Percentiles rank a stretch among this genome's conserved stretches.
Conservation (phyloP, 2,888 invertebrate genomes). For the Axea sp. region DNA sequence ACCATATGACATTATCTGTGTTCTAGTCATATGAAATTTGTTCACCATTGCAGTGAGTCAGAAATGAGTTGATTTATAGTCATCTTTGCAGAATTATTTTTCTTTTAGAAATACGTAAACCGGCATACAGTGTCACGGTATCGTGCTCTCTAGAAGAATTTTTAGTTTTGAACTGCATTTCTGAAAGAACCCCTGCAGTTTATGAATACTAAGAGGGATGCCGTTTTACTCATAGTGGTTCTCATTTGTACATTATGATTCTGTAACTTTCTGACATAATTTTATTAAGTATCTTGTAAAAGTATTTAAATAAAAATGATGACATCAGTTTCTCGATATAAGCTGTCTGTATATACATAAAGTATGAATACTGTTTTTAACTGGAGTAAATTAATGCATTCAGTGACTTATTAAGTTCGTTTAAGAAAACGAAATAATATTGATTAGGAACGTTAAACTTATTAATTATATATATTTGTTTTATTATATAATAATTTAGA, state of each 20-base stretch:
- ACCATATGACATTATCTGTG: not conserved
- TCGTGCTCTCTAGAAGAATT: constrained; percentile 49
- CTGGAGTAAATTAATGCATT: too few species aligned
- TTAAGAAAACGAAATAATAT: too few species aligned
- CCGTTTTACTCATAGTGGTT: constrained; percentile 48
- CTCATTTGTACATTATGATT: constrained; percentile 34
- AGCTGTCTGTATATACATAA: too few species aligned
- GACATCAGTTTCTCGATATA: too few species aligned
- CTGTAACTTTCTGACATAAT: not conserved
- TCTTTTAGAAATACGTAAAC: constrained; percentile 30
- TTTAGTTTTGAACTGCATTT: constrained; percentile 56
- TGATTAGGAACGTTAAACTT: too few species aligned
- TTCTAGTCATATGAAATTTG: constrained; percentile 12
- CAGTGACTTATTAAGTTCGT: too few species aligned
- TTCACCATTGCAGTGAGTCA: constrained; percentile 26
- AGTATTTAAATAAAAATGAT: too few species aligned
- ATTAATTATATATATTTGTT: too few species aligned
- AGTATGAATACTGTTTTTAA: too few species aligned
- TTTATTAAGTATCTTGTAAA: not conserved
- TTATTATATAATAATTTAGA: too few species aligned
- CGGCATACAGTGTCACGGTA: constrained; percentile 30
- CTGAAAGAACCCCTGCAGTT: constrained; percentile 59
- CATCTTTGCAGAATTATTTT: constrained; percentile 33
- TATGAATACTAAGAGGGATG: constrained; percentile 40
- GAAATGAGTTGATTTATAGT: constrained; percentile 33